phyloP scores from a whole-genome alignment of 1,140 invertebrate species.

The Caenorhabditis remanei region DNA sequence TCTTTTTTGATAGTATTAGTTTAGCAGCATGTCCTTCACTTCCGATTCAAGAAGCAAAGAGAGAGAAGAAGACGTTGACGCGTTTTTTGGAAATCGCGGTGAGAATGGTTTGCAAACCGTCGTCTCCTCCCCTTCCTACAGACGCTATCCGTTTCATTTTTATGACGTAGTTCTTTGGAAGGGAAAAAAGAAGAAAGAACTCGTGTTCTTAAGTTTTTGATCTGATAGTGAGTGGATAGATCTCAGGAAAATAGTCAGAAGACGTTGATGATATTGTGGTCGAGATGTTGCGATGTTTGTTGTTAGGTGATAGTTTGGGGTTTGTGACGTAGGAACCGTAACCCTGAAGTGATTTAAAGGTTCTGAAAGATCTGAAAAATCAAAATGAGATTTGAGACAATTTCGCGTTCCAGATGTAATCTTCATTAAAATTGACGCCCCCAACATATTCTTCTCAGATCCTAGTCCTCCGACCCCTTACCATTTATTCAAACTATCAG shows the following conservation, averaged over 20 bases:
- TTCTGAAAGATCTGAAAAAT: not conserved
- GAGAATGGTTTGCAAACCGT: not conserved
- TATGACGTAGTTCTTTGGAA: not conserved
- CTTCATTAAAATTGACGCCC: no score
- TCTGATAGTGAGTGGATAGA: no score
- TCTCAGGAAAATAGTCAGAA: no score
- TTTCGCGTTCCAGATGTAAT: not conserved
- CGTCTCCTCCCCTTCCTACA: not conserved
- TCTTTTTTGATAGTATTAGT: not conserved
- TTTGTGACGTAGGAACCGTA: no score
- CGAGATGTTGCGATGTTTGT: not conserved
- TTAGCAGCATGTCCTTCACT: not conserved
- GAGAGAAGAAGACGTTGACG: no score
- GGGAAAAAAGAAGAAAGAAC: not conserved
- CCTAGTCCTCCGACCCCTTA: not conserved
- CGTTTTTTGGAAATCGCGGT: conserved; percentile 18
- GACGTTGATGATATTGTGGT: not conserved
- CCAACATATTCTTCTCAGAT: no score
- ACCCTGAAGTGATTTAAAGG: no score
- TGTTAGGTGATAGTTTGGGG: not conserved
- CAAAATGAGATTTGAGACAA: not conserved
- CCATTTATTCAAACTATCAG: not conserved
- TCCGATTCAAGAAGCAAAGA: not conserved
- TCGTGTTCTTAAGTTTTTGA: conserved; percentile 23
- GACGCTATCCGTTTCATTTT: not conserved